phyloP scores from a whole-genome alignment of 2,113 vertebrate species.

The Alligator sinensis region DNA sequence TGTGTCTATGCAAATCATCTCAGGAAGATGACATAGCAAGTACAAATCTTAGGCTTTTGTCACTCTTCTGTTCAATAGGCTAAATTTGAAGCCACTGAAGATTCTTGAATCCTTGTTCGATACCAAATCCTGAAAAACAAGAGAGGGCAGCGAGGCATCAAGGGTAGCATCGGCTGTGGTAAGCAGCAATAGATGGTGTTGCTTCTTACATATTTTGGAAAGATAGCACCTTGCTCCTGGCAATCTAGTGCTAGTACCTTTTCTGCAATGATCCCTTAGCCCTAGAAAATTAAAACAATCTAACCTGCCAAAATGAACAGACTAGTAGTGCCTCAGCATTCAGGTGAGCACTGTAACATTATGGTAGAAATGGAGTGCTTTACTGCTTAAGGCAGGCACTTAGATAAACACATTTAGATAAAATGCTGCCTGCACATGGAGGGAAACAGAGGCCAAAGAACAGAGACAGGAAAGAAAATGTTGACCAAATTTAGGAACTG shows the following conservation, averaged over 20 bases:
- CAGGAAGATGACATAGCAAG: not conserved
- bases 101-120: not conserved
- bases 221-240: not conserved
- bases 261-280: not conserved
- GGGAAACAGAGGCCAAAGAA: fast-evolving
- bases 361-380: not conserved
- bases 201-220: not conserved
- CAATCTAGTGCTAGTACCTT: not conserved
- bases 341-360: not conserved
- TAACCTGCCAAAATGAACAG: not conserved
- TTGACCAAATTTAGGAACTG: not conserved
- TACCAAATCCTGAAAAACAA: not conserved
- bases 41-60: fast-evolving
- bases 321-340: not conserved
- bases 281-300: not conserved
- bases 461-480: not conserved
- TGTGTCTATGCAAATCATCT: not conserved
- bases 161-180: not conserved
- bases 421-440: not conserved
- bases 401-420: not conserved
- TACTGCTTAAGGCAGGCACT: not conserved
- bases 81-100: not conserved
- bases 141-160: fast-evolving
- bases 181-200: not conserved
- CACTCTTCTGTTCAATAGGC: not conserved